Conservation (phyloP, 2,113 vertebrate genomes). For the Actinemys pallida region DNA sequence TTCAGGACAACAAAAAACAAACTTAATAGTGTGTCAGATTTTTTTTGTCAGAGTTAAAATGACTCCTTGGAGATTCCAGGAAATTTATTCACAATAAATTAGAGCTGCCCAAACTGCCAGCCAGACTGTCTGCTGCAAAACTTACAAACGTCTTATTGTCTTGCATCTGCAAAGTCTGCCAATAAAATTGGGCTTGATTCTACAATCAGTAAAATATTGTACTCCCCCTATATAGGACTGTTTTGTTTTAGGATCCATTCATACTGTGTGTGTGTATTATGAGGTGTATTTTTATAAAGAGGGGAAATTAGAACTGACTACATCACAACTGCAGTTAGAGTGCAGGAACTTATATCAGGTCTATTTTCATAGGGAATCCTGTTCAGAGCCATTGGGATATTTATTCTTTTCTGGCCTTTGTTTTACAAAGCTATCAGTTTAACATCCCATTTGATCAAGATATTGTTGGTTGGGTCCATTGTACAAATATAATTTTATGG, state of each 20-base stretch:
- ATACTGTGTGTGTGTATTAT: background rate
- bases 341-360: background rate
- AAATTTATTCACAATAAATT: slow-evolving; percentile 76
- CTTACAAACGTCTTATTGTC: slow-evolving; percentile 73
- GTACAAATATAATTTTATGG: background rate
- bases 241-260: slow-evolving; percentile 27
- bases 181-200: slow-evolving; percentile 47
- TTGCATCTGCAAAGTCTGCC: slow-evolving; percentile 57
- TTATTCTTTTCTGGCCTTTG: background rate
- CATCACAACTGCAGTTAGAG: background rate
- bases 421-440: background rate
- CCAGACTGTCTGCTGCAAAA: slow-evolving; percentile 64
- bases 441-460: background rate
- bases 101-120: slow-evolving; percentile 66
- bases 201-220: slow-evolving; percentile 53
- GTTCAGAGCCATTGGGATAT: background rate
- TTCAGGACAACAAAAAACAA: slow-evolving; percentile 48
- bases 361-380: slow-evolving; percentile 1
- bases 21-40: slow-evolving; percentile 32
- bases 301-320: background rate
- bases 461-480: background rate
- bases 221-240: slow-evolving; percentile 13
- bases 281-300: background rate
- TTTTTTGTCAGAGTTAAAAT: slow-evolving; percentile 53
- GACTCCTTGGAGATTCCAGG: slow-evolving; percentile 53